A percentile compares a stretch with the other conserved stretches of the same genome.
These are phyloP conservation scores for Trilocha varians DNA, from an alignment of 2,888 invertebrate genomes.

Conservation along the genomic window DNA sequence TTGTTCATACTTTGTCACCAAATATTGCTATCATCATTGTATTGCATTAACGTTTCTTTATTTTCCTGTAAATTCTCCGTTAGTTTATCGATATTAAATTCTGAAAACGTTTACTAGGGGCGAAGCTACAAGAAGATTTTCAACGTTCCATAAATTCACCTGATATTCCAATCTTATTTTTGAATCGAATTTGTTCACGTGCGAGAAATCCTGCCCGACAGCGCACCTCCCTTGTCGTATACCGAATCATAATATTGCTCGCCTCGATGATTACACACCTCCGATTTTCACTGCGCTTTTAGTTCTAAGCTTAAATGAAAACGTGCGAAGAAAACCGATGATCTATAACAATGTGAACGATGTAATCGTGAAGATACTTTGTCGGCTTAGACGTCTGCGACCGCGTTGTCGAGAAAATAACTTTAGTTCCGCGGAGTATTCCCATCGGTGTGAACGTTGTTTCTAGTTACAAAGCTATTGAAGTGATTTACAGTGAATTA, in stretches of 20 bases:
- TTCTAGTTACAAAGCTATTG: neutral
- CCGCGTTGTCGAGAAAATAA: slow-evolving; percentile 46
- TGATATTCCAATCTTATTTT: slow-evolving; percentile 52
- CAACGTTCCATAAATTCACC: slow-evolving; percentile 34
- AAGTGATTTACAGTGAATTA: neutral
- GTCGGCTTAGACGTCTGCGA: slow-evolving; percentile 18
- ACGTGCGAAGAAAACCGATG: slow-evolving; percentile 19
- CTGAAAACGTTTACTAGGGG: slow-evolving; percentile 11
- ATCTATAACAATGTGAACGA: slow-evolving; percentile 29
- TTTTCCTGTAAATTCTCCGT: neutral
- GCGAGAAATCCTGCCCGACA: slow-evolving; percentile 51
- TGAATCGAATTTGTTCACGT: slow-evolving; percentile 59
- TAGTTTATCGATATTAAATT: slow-evolving; percentile 2
- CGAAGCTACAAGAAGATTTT: slow-evolving; percentile 10
- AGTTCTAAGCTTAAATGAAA: neutral
- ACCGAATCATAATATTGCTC: slow-evolving; percentile 16
- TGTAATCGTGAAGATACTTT: slow-evolving; percentile 19
- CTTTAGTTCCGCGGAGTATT: slow-evolving; percentile 54
- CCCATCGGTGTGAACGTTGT: slow-evolving; percentile 42
- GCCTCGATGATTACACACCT: slow-evolving; percentile 4
- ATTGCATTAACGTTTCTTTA: neutral
- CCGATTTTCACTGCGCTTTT: slow-evolving; percentile 18
- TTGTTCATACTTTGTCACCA: neutral
- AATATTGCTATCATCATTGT: neutral
- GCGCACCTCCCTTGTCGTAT: slow-evolving; percentile 27